Percentiles rank a stretch among this genome's conserved stretches.
Evolutionary conservation across 2,888 invertebrate genomes (phyloP).

Genomic region (Hydropsyche betteni): DNA sequence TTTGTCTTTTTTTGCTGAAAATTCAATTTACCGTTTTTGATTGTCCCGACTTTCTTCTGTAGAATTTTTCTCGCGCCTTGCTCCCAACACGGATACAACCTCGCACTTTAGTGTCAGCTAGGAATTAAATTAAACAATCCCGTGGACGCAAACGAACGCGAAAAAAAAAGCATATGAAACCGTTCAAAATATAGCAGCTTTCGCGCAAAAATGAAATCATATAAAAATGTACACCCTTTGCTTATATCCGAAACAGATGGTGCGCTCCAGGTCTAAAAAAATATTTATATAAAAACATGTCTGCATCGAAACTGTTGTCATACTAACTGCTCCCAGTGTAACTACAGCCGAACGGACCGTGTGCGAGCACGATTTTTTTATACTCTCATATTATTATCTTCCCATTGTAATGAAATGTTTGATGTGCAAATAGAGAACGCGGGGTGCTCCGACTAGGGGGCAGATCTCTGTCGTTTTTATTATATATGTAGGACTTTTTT

Average conservation of each 20-base stretch:
- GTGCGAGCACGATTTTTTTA: conserved; percentile 15
- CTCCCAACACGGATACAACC: neutral
- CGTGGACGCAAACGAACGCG: too few relatives aligned
- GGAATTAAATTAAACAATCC: too few relatives aligned
- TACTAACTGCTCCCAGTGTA: neutral
- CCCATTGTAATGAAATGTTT: conserved; percentile 49
- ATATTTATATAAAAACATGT: conserved; percentile 23
- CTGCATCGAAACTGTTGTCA: conserved; percentile 1
- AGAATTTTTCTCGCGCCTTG: conserved; percentile 3
- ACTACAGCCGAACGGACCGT: conserved; percentile 13
- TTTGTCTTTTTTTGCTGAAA: conserved; percentile 13
- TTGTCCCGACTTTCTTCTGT: conserved; percentile 13
- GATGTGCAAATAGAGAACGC: conserved; percentile 44
- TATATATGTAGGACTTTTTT: conserved; percentile 39
- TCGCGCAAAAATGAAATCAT: neutral
- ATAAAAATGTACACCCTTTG: neutral
- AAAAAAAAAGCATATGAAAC: too few relatives aligned
- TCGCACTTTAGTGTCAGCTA: too few relatives aligned
- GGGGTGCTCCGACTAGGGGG: conserved; percentile 20
- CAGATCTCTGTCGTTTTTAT: neutral
- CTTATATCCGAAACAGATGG: conserved; percentile 6
- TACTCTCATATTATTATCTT: conserved; percentile 42
- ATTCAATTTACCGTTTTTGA: conserved; percentile 27
- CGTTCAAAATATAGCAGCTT: too few relatives aligned
- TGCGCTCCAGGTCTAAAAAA: neutral